These are phyloP conservation scores for Mya arenaria DNA, from an alignment of 1,140 invertebrate genomes.

Conservation along the genomic window DNA sequence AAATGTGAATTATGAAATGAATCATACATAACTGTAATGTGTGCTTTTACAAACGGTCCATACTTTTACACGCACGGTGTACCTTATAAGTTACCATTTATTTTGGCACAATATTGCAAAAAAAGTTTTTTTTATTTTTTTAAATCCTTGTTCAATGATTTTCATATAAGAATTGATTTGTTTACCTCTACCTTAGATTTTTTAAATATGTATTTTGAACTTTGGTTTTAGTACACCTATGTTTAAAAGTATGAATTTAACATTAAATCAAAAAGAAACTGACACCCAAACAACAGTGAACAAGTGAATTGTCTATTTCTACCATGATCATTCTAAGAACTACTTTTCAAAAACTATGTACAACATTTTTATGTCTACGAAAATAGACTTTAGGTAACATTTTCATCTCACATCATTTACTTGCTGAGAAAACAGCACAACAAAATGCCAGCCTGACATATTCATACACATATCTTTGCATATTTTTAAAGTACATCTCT, in stretches of 20 bases:
- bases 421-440: background rate
- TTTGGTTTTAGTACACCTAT: background rate
- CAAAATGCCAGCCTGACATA: background rate
- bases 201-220: background rate
- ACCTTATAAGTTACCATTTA: too few relatives aligned
- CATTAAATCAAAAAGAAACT: background rate
- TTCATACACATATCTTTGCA: background rate
- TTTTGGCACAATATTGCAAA: too few relatives aligned
- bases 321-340: background rate
- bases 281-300: background rate
- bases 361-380: slow-evolving; percentile 39
- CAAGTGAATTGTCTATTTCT: background rate
- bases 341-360: slow-evolving; percentile 21
- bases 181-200: background rate
- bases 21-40: too few relatives aligned
- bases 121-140: too few relatives aligned
- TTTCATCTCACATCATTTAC: background rate
- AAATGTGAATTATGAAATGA: too few relatives aligned
- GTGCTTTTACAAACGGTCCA: too few relatives aligned
- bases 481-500: background rate
- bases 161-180: background rate
- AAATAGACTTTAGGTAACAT: background rate
- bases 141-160: too few relatives aligned
- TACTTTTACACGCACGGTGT: too few relatives aligned
- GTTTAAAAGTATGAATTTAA: background rate